phyloP scores from a whole-genome alignment of 2,113 vertebrate genomes.

The Probosciger aterrimus region DNA sequence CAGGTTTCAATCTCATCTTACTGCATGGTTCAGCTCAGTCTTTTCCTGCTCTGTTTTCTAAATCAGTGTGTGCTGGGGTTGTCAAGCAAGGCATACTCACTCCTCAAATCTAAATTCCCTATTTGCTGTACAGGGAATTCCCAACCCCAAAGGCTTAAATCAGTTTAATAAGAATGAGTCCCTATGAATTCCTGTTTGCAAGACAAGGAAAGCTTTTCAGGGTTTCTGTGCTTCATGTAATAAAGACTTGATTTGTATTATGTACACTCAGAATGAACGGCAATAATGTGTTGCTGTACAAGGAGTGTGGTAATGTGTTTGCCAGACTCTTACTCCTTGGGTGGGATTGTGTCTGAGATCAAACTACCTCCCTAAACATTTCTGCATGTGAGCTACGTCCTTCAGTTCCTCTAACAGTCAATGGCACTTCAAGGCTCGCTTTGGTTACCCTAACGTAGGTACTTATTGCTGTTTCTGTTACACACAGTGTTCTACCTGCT shows the following conservation, averaged over 20 bases:
- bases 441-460: background rate
- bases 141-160: constrained; percentile 4
- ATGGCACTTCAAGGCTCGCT: background rate
- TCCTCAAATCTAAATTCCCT: background rate
- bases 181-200: background rate
- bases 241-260: background rate
- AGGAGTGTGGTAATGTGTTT: background rate
- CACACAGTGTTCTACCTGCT: background rate
- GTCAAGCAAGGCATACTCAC: background rate
- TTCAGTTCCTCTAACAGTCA: background rate
- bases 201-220: background rate
- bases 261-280: background rate
- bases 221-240: background rate
- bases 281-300: background rate
- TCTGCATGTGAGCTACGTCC: background rate
- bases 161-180: background rate
- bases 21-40: background rate
- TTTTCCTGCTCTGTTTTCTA: constrained; percentile 8
- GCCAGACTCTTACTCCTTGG: background rate
- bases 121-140: background rate
- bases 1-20: background rate
- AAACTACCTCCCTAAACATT: background rate
- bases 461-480: background rate
- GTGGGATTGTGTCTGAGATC: constrained; percentile 4
- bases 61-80: background rate